A percentile compares a stretch with the other conserved stretches of the same genome.
Conservation (phyloP, 2,797 vertebrate species). For the Pseudochirops corinnae region DNA sequence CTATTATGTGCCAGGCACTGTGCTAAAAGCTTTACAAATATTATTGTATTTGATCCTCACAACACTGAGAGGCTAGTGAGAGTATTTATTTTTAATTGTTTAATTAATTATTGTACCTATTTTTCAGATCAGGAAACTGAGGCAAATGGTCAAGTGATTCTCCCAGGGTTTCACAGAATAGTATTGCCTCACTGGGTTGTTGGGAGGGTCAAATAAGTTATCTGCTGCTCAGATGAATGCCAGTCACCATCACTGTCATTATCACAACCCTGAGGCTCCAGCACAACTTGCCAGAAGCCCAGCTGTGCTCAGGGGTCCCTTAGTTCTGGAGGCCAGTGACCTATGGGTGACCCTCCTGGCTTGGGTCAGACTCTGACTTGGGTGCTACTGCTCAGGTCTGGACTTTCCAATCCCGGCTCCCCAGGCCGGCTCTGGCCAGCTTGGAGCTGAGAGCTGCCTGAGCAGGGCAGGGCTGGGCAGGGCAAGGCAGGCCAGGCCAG, state of each 20-base stretch:
- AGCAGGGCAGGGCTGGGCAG: background rate
- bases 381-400: background rate
- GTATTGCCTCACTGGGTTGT: background rate
- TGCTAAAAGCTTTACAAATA: background rate
- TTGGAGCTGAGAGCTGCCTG: background rate
- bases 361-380: background rate
- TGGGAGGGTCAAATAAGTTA: background rate
- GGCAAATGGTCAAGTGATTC: background rate
- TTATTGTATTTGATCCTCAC: background rate
- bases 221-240: background rate
- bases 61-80: background rate
- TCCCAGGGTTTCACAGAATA: background rate
- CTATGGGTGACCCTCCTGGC: background rate
- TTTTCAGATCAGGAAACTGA: background rate
- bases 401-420: background rate
- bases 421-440: background rate
- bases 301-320: background rate
- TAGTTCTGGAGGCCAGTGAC: background rate
- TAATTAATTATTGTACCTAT: background rate
- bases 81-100: background rate
- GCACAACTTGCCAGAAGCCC: background rate
- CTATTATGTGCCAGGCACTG: background rate
- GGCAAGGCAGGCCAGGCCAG: background rate
- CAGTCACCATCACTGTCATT: background rate
- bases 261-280: background rate